Evolutionary conservation across 1,140 invertebrate genomes (phyloP).

Genomic region (Diploscapter pachys): DNA sequence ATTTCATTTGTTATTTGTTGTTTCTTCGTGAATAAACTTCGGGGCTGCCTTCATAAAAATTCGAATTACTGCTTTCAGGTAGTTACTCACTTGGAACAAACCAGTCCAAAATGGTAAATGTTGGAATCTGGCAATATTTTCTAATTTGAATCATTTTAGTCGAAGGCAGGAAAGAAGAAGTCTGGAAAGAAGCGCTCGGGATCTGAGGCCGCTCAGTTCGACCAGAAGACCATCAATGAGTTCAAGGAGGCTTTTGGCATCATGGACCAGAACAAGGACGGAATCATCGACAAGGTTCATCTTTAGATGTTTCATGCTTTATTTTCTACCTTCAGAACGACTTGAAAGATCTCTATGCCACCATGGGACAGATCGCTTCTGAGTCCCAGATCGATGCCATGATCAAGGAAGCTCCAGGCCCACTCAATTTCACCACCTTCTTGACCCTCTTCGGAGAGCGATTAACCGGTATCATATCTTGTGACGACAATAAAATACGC

Average conservation of each 20-base stretch:
- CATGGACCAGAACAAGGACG: conserved; percentile 99
- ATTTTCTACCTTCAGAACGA: conserved; percentile 69
- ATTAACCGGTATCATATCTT: conserved; percentile 61
- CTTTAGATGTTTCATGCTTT: not conserved
- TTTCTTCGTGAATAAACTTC: conserved; percentile 8
- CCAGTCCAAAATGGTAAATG: conserved; percentile 1
- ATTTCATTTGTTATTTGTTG: no score
- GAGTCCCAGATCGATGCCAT: conserved; percentile 91
- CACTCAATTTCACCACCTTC: conserved; percentile 98
- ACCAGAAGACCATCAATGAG: conserved; percentile 59
- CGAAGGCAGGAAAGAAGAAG: conserved; percentile 50
- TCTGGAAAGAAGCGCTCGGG: conserved; percentile 51
- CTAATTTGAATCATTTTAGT: conserved; percentile 29
- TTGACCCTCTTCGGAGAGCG: conserved; percentile 94
- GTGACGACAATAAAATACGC: not conserved
- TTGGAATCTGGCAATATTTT: not conserved
- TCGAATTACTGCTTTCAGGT: conserved; percentile 5
- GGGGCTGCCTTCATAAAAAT: not conserved
- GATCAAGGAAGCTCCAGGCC: conserved; percentile 95
- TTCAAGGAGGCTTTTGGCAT: conserved; percentile 83
- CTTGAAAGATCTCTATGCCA: conserved; percentile 96
- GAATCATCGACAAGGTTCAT: conserved; percentile 83
- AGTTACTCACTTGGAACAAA: not conserved
- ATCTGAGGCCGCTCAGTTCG: conserved; percentile 56
- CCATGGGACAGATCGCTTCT: conserved; percentile 84